Conservation (phyloP, 1,140 invertebrate genomes). For the Zaprionus nigranus region DNA sequence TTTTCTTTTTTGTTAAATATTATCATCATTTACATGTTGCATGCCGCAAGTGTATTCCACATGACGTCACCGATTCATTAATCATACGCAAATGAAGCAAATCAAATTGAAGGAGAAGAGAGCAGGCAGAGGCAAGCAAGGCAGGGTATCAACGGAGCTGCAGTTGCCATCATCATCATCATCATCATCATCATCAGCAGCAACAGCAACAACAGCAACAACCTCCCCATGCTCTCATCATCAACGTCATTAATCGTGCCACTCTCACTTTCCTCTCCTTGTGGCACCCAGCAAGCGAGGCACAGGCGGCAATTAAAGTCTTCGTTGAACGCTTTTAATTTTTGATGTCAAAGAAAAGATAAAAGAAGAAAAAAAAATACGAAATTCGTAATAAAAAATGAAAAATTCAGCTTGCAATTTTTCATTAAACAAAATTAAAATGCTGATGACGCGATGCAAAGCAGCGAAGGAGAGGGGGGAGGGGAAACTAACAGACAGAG, state of each 20-base stretch:
- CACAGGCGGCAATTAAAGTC: slow-evolving; percentile 60
- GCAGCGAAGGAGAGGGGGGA: slow-evolving; percentile 37
- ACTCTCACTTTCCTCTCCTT: slow-evolving; percentile 76
- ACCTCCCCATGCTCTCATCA: background rate
- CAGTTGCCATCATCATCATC: slow-evolving; percentile 28
- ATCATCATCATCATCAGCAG: background rate
- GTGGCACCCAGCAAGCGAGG: background rate
- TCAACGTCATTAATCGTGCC: slow-evolving; percentile 35
- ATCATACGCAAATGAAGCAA: slow-evolving; percentile 35
- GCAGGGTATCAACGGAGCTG: slow-evolving; percentile 43
- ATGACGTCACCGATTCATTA: slow-evolving; percentile 51
- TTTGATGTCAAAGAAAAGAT: background rate
- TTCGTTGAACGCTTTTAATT: slow-evolving; percentile 41
- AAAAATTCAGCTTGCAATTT: slow-evolving; percentile 59
- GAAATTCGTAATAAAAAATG: slow-evolving; percentile 4
- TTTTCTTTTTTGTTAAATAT: slow-evolving; percentile 38
- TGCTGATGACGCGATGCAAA: slow-evolving; percentile 68
- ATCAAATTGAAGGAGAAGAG: slow-evolving; percentile 3
- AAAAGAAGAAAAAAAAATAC: slow-evolving; percentile 11
- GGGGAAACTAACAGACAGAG: slow-evolving; percentile 46
- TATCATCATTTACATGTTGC: slow-evolving; percentile 45
- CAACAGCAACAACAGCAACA: too few relatives aligned
- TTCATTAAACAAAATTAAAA: slow-evolving; percentile 80
- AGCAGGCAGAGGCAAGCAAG: background rate
- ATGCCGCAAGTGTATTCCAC: slow-evolving; percentile 31